Percentiles rank a stretch among this genome's conserved stretches.
Conservation (phyloP, 2,113 vertebrate genomes). For the Scolopax mira region DNA sequence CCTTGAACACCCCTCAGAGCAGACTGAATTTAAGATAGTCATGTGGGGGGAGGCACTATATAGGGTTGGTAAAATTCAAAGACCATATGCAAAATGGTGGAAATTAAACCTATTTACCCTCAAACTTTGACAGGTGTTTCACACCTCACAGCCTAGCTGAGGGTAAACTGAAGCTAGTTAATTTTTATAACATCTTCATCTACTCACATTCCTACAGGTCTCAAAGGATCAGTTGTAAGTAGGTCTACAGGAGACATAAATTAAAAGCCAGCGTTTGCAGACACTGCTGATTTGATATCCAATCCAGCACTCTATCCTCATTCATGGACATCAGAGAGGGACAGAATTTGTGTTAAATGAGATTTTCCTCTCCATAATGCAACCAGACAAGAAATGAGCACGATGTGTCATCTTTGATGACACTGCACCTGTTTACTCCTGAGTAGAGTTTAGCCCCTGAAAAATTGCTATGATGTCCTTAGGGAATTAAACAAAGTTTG, state of each 20-base stretch:
- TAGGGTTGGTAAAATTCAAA: neutral
- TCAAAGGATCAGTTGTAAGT: neutral
- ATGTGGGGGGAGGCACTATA: neutral
- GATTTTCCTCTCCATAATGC: neutral
- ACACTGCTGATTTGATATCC: neutral
- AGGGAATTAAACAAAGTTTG: neutral
- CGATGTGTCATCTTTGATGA: neutral
- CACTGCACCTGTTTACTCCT: neutral
- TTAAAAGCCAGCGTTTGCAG: neutral
- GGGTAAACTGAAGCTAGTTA: neutral
- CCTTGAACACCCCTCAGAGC: neutral
- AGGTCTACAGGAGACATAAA: neutral
- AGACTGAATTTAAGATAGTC: neutral
- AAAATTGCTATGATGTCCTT: neutral
- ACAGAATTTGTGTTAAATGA: neutral
- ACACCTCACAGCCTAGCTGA: neutral
- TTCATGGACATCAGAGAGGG: neutral
- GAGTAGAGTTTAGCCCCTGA: neutral
- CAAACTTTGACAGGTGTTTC: neutral
- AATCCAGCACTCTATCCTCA: neutral
- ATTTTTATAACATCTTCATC: neutral
- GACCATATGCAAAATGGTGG: neutral
- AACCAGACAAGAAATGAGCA: neutral
- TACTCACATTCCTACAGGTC: neutral
- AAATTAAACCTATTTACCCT: neutral